phyloP scores from a whole-genome alignment of 2,113 vertebrate genomes.

The Scomber scombrus region DNA sequence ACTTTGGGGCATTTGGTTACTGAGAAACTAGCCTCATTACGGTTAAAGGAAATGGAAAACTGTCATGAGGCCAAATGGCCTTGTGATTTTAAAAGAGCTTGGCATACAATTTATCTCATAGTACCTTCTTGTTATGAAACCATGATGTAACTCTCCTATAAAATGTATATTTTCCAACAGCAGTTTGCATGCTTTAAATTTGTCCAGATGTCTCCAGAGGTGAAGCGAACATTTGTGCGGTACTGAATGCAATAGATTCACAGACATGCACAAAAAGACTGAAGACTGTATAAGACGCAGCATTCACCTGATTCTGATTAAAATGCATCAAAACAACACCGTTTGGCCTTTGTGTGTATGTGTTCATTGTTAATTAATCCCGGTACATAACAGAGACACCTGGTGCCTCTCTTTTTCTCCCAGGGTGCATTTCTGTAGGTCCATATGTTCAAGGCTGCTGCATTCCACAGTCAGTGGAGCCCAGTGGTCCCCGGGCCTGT shows the following conservation, averaged over 20 bases:
- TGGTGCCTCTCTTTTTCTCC: conserved; percentile 61
- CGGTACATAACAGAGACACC: conserved; percentile 55
- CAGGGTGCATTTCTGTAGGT: conserved; percentile 64
- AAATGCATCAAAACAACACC: conserved; percentile 38
- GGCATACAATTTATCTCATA: conserved; percentile 72
- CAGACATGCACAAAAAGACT: not conserved
- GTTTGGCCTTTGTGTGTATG: conserved; percentile 23
- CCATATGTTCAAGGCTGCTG: conserved; percentile 55
- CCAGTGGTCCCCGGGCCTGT: conserved; percentile 68
- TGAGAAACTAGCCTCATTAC: conserved; percentile 79
- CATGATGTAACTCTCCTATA: conserved; percentile 75
- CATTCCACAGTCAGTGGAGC: conserved; percentile 64
- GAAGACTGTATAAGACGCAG: conserved; percentile 18
- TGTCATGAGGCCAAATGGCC: conserved; percentile 71
- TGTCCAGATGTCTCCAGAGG: conserved; percentile 56
- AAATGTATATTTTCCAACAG: conserved; percentile 77
- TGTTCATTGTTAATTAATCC: conserved; percentile 42
- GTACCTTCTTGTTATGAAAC: conserved; percentile 74
- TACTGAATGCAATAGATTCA: conserved; percentile 1
- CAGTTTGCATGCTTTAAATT: conserved; percentile 53
- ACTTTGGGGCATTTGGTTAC: conserved; percentile 76
- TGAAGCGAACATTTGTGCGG: conserved; percentile 32
- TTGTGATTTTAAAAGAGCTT: conserved; percentile 76
- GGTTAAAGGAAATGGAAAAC: conserved; percentile 80
- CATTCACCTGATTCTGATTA: conserved; percentile 55